Percentiles rank a stretch among this genome's conserved stretches.
Conservation (phyloP, 2,113 vertebrate genomes). For the Calcarius ornatus region DNA sequence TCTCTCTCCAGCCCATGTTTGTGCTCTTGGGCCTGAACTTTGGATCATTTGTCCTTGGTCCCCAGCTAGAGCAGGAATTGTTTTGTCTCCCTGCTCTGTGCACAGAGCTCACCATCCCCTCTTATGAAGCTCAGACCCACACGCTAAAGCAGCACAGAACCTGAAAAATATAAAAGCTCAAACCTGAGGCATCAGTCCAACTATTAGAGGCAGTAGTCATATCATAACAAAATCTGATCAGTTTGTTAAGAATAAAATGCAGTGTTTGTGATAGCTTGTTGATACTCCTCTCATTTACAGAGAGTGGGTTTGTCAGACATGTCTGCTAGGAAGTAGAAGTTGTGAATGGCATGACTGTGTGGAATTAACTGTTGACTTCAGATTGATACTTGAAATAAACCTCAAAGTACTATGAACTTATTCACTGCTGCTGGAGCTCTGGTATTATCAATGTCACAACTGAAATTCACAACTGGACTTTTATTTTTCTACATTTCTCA, state of each 20-base stretch:
- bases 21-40: background rate
- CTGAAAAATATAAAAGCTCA: background rate
- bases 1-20: background rate
- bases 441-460: background rate
- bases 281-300: background rate
- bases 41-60: background rate
- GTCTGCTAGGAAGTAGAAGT: background rate
- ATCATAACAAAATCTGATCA: background rate
- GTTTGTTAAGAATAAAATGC: background rate
- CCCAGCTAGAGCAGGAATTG: background rate
- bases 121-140: background rate
- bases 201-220: rapidly evolving
- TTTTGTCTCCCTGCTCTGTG: background rate
- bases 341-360: background rate
- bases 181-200: background rate
- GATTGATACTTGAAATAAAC: background rate
- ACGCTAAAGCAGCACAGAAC: background rate
- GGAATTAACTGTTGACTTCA: background rate
- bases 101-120: background rate
- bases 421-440: background rate
- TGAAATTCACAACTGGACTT: background rate
- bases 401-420: background rate
- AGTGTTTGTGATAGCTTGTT: background rate
- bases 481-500: background rate
- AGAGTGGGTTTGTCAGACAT: background rate